Base-by-base conservation (phyloP, 2,797 vertebrate species). In the Crocidura indochinensis region DNA sequence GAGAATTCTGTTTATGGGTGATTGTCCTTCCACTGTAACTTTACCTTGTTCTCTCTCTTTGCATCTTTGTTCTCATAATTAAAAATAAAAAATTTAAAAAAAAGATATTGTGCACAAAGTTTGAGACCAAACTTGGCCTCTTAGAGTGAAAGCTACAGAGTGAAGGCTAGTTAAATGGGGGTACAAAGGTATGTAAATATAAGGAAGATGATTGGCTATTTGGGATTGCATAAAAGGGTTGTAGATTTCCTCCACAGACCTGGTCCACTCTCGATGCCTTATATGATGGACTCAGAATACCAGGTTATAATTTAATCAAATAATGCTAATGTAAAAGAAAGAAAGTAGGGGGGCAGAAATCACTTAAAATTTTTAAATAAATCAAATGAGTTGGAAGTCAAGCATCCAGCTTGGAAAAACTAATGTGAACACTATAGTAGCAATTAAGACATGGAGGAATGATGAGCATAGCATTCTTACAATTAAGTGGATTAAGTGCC, bases 381-480 rank as follows among this genome's bases (percentile, higher is more conserved):
- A 85, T 72, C 82, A 92, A 93, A 64, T 77, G 46, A 84, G 6
- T 72, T 76, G 60, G 5, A 92, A 93, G 38, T 74, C 88, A 76
- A 91, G 49, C 69, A 92, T 29, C 8, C 27, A 80, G 38, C 67
- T 89, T 79, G 47, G 90, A 47, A 69, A 93, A 92, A 91, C 47
- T 80, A 94, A 73, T 74, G 53, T 71, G 27, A 94, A 92, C 84
- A 93, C 74, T 29, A 3, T 17, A 80, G 29, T 26, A 80, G 77
- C 64, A 56, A 79, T 73, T 77, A 93, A 91, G 53, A 83, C 91
- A 79, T 78, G 69, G 81, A 73, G 38, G 94, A 94, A 94, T 74
- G 29, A 85, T 76, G 49, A 95, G 49, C 78, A 79, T 1, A 92
- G 49, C 81, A 92, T 87, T 92, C 67, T 68, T 47, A 38, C 46